A percentile compares a stretch with the other conserved stretches of the same genome.
phyloP scores from a whole-genome alignment of 2,797 vertebrate species.

The Crenuchus spilurus region DNA sequence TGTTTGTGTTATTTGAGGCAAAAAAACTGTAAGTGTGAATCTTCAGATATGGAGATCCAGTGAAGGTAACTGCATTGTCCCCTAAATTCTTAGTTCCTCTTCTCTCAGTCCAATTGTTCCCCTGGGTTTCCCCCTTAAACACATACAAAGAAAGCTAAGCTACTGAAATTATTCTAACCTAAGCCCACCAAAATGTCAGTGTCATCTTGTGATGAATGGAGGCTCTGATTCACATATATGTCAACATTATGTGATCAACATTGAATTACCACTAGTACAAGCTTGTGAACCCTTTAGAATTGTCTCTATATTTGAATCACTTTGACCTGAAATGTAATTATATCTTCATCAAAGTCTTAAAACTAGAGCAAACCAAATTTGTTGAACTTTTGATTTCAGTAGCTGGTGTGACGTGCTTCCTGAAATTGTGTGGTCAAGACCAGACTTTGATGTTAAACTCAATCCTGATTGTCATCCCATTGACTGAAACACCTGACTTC shows the following conservation, averaged over 20 bases:
- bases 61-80: background rate
- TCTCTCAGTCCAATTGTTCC: conserved; percentile 61
- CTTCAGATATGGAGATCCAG: background rate
- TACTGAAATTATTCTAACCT: conserved; percentile 33
- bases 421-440: too few relatives aligned
- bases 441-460: too few relatives aligned
- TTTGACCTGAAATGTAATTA: too few relatives aligned
- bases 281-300: too few relatives aligned
- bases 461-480: too few relatives aligned
- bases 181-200: conserved; percentile 37
- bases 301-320: too few relatives aligned
- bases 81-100: conserved; percentile 40
- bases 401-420: too few relatives aligned
- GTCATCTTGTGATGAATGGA: conserved; percentile 45
- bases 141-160: conserved; percentile 16
- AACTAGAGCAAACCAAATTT: too few relatives aligned
- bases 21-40: conserved; percentile 3
- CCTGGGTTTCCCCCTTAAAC: conserved; percentile 47
- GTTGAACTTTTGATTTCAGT: too few relatives aligned
- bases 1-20: background rate
- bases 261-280: too few relatives aligned
- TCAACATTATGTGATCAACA: conserved; percentile 37
- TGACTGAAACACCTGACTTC: too few relatives aligned
- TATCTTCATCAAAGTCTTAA: too few relatives aligned
- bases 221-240: conserved; percentile 35